Conservation (phyloP, 2,797 vertebrate genomes). For the Gymnoscopelus microlampas region DNA sequence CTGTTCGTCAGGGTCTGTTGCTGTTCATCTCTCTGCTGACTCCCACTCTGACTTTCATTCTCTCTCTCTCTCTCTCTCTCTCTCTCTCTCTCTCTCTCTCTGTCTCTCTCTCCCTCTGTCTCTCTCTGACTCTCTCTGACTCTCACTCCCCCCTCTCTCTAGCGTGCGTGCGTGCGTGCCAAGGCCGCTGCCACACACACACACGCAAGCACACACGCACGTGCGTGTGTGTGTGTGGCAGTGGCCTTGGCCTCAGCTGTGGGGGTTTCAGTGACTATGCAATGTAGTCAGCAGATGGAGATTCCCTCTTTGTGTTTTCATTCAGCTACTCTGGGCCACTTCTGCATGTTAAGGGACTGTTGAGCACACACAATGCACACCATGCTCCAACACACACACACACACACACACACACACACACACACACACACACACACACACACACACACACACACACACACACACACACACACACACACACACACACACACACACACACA, state of each 20-base stretch:
- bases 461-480: conserved; percentile 21
- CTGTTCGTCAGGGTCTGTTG: neutral
- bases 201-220: no score
- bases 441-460: conserved; percentile 27
- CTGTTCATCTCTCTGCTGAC: neutral
- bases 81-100: conserved; percentile 1
- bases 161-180: no score
- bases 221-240: no score
- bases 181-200: no score
- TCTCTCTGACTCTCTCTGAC: conserved; percentile 1
- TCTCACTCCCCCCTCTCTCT: no score
- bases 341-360: conserved; percentile 54
- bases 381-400: no score
- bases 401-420: conserved; percentile 25
- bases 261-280: neutral
- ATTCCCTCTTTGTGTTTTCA: conserved; percentile 11
- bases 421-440: conserved; percentile 34
- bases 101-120: conserved; percentile 5
- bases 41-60: conserved; percentile 9
- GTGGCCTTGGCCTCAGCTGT: neutral
- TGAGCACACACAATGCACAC: conserved; percentile 55
- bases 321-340: conserved; percentile 29
- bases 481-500: conserved; percentile 25
- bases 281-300: conserved; percentile 36
- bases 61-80: conserved; percentile 7